phyloP scores from a whole-genome alignment of 1,140 invertebrate species.

The Drosophila parvula region DNA sequence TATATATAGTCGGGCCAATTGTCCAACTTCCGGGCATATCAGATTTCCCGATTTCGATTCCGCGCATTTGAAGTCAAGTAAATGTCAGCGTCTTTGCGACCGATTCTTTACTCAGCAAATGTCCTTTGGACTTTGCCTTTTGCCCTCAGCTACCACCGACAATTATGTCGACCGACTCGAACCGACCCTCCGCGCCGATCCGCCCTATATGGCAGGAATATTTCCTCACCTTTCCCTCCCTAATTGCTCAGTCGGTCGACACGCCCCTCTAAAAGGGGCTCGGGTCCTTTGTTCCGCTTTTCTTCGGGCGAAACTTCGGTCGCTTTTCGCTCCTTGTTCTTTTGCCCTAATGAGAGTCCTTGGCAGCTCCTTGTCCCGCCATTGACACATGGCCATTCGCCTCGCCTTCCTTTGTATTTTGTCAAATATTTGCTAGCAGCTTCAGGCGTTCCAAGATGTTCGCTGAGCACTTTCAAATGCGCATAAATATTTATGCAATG shows the following conservation, averaged over 20 bases:
- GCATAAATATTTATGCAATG: slow-evolving; percentile 81
- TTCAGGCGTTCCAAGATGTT: slow-evolving; percentile 46
- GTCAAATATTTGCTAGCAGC: slow-evolving; percentile 68
- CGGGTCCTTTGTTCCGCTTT: slow-evolving; percentile 56
- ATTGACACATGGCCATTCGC: slow-evolving; percentile 67
- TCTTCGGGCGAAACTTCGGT: slow-evolving; percentile 37
- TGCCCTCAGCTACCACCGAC: slow-evolving; percentile 28
- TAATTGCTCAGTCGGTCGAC: slow-evolving; percentile 74
- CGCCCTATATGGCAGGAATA: slow-evolving; percentile 11
- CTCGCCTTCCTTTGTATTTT: slow-evolving; percentile 52
- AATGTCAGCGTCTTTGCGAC: slow-evolving; percentile 65
- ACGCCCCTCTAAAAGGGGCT: slow-evolving; percentile 55
- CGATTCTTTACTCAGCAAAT: slow-evolving; percentile 35
- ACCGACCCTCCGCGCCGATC: slow-evolving; percentile 15
- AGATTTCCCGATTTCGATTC: slow-evolving; percentile 57
- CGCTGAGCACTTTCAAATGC: slow-evolving; percentile 66
- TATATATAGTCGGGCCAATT: slow-evolving; percentile 63
- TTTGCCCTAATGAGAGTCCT: slow-evolving; percentile 78
- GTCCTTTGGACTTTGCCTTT: slow-evolving; percentile 44
- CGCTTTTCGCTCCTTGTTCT: slow-evolving; percentile 60
- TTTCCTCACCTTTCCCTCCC: slow-evolving; percentile 21
- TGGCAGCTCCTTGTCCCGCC: slow-evolving; percentile 55
- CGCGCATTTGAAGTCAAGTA: slow-evolving; percentile 67
- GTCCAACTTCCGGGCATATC: slow-evolving; percentile 75
- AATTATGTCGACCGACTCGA: slow-evolving; percentile 21